Percentiles rank a stretch among this genome's conserved stretches.
Conservation (phyloP, 2,888 invertebrate species). For the Latrodectus hesperus region DNA sequence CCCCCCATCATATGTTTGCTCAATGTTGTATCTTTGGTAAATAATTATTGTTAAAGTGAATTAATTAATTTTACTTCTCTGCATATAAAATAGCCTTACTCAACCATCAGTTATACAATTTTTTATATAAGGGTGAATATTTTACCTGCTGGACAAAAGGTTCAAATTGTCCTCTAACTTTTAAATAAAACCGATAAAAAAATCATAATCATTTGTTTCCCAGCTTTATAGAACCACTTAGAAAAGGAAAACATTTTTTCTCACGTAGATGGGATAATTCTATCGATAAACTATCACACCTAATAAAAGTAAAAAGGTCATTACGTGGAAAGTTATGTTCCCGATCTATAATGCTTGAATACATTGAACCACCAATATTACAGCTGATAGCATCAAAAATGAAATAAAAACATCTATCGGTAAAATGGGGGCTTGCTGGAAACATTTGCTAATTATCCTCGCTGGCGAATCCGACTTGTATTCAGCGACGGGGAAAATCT, state of each 20-base stretch:
- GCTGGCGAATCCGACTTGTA: background rate
- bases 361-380: background rate
- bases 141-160: background rate
- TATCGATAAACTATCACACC: constrained; percentile 1
- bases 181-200: background rate
- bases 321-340: constrained; percentile 3
- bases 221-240: background rate
- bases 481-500: background rate
- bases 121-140: too few relatives aligned
- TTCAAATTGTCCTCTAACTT: background rate
- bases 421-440: background rate
- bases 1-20: too few relatives aligned
- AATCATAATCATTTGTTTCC: background rate
- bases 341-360: background rate
- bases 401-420: background rate
- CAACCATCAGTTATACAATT: too few relatives aligned
- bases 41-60: too few relatives aligned
- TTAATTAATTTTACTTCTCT: too few relatives aligned
- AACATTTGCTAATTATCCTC: background rate
- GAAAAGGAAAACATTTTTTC: background rate
- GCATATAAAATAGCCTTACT: too few relatives aligned
- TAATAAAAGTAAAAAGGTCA: constrained; percentile 31
- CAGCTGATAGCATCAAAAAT: background rate
- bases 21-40: too few relatives aligned
- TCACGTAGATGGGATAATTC: constrained; percentile 1